Evolutionary conservation across 2,888 invertebrate genomes (phyloP).

Genomic region (Plutella xylostella): DNA sequence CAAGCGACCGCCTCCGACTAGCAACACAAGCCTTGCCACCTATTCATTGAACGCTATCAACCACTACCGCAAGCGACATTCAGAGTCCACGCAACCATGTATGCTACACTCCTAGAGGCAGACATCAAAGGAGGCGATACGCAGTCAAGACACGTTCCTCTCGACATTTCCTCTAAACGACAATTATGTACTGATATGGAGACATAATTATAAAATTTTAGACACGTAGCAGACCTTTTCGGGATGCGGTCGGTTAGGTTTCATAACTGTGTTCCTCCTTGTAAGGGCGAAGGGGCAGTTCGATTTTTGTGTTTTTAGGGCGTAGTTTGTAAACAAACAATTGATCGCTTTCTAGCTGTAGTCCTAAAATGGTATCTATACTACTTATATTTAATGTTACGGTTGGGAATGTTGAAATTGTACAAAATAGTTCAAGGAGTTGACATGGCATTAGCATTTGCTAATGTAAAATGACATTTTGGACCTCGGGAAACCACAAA

Average conservation of each 20-base stretch:
- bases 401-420: too few relatives aligned
- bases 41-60: not conserved
- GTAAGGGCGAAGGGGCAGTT: conserved; percentile 17
- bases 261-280: conserved; percentile 41
- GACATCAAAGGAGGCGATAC: not conserved
- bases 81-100: not conserved
- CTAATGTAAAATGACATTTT: too few relatives aligned
- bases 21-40: not conserved
- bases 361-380: too few relatives aligned
- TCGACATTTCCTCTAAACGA: conserved; percentile 44
- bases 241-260: conserved; percentile 34
- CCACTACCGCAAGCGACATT: not conserved
- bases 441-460: too few relatives aligned
- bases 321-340: conserved; percentile 1
- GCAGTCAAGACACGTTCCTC: conserved; percentile 36
- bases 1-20: not conserved
- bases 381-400: too few relatives aligned
- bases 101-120: too few relatives aligned
- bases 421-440: too few relatives aligned
- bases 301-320: conserved; percentile 2
- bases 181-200: conserved; percentile 45
- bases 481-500: too few relatives aligned
- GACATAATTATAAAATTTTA: conserved; percentile 33
- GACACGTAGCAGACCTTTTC: conserved; percentile 40
- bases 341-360: too few relatives aligned